Percentiles rank a stretch among this genome's conserved stretches.
Conservation (phyloP, 2,888 invertebrate genomes). For the Aporophyla lueneburgensis region DNA sequence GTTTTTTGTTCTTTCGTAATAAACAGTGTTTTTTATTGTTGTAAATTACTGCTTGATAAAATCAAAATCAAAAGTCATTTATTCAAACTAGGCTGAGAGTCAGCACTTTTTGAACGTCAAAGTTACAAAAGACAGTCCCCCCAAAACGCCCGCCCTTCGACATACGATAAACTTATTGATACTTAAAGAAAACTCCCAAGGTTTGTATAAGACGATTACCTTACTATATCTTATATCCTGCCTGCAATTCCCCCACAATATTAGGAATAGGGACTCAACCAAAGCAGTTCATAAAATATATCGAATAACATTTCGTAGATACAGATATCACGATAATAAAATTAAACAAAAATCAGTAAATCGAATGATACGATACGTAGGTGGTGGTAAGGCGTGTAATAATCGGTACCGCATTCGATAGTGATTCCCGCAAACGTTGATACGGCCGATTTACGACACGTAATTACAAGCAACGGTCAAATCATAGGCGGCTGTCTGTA, state of each 20-base stretch:
- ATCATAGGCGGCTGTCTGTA: conserved; percentile 66
- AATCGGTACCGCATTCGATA: conserved; percentile 71
- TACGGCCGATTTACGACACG: conserved; percentile 80
- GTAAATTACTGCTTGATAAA: neutral
- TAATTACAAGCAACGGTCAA: conserved; percentile 79
- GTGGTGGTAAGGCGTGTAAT: conserved; percentile 70
- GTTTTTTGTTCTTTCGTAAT: conserved; percentile 30
- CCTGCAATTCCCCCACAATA: neutral
- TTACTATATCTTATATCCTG: neutral
- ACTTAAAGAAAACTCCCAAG: neutral
- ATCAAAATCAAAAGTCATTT: too few relatives aligned
- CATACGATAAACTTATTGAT: neutral
- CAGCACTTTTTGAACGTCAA: too few relatives aligned
- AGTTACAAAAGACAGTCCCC: too few relatives aligned
- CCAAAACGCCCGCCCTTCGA: too few relatives aligned
- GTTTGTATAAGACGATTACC: too few relatives aligned
- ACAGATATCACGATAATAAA: conserved; percentile 32
- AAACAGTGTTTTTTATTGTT: neutral
- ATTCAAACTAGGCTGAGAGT: too few relatives aligned
- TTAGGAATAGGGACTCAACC: neutral
- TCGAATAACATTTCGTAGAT: conserved; percentile 10
- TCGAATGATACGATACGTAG: conserved; percentile 57
- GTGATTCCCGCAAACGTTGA: conserved; percentile 72
- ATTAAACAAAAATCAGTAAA: conserved; percentile 54
- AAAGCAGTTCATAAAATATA: conserved; percentile 19